Evolutionary conservation across 2,888 invertebrate genomes (phyloP).

Genomic region (Gymnocheta viridis): DNA sequence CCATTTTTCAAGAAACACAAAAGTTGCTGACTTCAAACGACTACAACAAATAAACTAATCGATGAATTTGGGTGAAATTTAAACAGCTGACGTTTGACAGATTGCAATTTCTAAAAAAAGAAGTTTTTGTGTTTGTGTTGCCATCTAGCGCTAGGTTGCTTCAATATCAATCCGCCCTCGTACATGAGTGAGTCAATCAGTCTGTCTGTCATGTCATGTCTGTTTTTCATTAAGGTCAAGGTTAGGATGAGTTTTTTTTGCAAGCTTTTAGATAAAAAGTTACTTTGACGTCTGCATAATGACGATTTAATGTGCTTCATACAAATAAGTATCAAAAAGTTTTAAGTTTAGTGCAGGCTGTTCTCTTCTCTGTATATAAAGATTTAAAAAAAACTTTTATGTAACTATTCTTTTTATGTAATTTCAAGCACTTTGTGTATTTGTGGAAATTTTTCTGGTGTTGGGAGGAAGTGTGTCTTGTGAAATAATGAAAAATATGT

Average conservation of each 20-base stretch:
- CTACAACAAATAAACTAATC: too few species aligned
- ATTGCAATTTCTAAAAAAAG: too few species aligned
- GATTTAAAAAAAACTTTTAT: background rate
- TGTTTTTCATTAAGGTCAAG: slow-evolving; percentile 61
- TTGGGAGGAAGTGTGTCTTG: slow-evolving; percentile 17
- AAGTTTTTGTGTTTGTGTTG: too few species aligned
- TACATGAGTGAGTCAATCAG: slow-evolving; percentile 9
- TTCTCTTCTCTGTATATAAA: background rate
- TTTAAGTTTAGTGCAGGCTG: slow-evolving; percentile 11
- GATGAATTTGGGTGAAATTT: too few species aligned
- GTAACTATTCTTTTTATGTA: too few species aligned
- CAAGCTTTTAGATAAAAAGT: slow-evolving; percentile 24
- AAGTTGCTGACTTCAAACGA: too few species aligned
- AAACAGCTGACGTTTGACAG: too few species aligned
- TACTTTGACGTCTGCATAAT: slow-evolving; percentile 37
- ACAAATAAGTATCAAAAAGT: slow-evolving; percentile 5
- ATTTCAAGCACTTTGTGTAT: too few species aligned
- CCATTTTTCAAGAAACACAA: too few species aligned
- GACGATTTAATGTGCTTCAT: slow-evolving; percentile 26
- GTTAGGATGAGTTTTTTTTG: slow-evolving; percentile 38
- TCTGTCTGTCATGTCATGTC: slow-evolving; percentile 36
- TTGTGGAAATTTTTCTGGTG: slow-evolving; percentile 18
- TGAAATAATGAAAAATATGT: slow-evolving; percentile 29
- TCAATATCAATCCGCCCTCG: too few species aligned
- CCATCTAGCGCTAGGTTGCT: too few species aligned